These are phyloP conservation scores for Cetoscarus ocellatus DNA, from an alignment of 2,797 vertebrate species.

Conservation along the genomic window DNA sequence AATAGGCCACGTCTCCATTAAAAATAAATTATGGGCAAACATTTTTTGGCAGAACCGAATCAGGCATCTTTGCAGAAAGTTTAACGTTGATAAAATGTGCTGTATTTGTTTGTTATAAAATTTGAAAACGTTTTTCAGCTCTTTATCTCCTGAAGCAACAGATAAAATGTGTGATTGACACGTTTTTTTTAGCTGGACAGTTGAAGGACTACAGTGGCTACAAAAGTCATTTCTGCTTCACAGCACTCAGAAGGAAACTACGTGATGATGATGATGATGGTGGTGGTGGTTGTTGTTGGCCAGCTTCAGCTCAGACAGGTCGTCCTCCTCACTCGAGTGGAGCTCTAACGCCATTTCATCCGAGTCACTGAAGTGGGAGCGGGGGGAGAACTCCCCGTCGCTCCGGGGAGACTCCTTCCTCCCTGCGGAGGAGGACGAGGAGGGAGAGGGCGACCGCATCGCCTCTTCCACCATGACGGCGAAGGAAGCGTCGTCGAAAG, in stretches of 20 bases:
- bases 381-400: constrained; percentile 96
- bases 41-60: too few species aligned
- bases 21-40: too few species aligned
- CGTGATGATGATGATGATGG: background rate
- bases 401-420: constrained; percentile 93
- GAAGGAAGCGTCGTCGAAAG: constrained; percentile 85
- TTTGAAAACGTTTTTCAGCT: too few species aligned
- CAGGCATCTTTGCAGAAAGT: too few species aligned
- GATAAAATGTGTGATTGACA: constrained; percentile 72
- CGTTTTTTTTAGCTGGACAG: constrained; percentile 25
- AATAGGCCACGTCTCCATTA: too few species aligned
- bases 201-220: constrained; percentile 7
- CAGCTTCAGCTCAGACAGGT: constrained; percentile 82
- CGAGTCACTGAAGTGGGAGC: constrained; percentile 97
- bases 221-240: background rate
- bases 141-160: constrained; percentile 19
- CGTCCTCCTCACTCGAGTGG: constrained; percentile 85
- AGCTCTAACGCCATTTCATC: constrained; percentile 90
- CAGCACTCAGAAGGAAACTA: constrained; percentile 68
- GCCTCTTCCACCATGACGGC: constrained; percentile 85
- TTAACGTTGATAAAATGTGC: too few species aligned
- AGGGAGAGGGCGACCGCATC: constrained; percentile 77
- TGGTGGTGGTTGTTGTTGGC: constrained; percentile 39
- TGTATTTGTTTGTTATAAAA: too few species aligned
- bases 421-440: constrained; percentile 49